Evolutionary conservation across 2,797 vertebrate species (phyloP), one percentile per base, ranked within the genome.

Genomic region (Rhynchotus rufescens): DNA sequence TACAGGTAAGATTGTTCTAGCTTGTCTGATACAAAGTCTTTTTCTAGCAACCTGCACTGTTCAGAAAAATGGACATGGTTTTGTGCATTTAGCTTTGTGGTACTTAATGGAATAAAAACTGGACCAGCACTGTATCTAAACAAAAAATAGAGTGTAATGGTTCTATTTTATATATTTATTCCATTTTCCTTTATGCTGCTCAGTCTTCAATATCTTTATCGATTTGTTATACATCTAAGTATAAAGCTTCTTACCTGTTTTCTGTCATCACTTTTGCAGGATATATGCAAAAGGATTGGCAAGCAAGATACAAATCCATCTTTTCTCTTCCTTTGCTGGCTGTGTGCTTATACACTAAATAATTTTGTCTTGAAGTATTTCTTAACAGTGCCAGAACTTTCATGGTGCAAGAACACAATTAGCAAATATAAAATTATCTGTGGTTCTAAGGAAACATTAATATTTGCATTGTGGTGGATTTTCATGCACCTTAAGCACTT

Each of bases 101-200:
- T 80, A 38, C 65, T 95, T 89, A 28, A 6, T 4, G 3, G 93
- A 96, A 88, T 82, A 74, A 88, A 88, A 86, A 51, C 72, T 12
- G 40, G 73, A 92, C 88, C 66, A 94, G 72, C 85, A 60, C 75
- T 94, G 94, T 96, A 94, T 87, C 93, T 95, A 89, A 72, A 92
- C 76, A 92, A 96, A 84, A 96, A 86, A 71, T 69, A 93, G 96
- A 86, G 92, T 96, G 88, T 95, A 32, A 77, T 82, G 54, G 45
- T 92, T 96, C 94, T 94, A 73, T 73, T 95, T 96, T 94, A 92
- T 93, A 86, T 86, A 73, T 80, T 77, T 82, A 60, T 68, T 51
- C 91, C 97, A 89, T 88, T 97, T 95, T 96, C 91, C 75, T 96
- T 92, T 88, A 66, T 94, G 90, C 96, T 81, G 73, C 72, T 82